These are phyloP conservation scores for Halocynthia roretzi DNA, from an alignment of 23 tunicate genomes.

Conservation along the genomic window DNA sequence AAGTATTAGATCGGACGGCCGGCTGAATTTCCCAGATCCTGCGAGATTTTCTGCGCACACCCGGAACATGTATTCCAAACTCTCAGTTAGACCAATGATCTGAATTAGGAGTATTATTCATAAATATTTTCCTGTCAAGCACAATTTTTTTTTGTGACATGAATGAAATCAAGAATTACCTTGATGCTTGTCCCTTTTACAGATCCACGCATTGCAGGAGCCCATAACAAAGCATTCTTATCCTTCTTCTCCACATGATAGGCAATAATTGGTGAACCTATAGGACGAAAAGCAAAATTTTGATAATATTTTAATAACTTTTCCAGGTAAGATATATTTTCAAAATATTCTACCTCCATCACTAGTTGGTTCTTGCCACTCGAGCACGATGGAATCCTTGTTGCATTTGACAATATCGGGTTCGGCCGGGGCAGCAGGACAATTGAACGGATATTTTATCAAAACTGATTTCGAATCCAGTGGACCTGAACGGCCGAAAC, in stretches of 20 bases:
- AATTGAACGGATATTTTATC: slow-evolving; percentile 71
- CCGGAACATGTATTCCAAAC: slow-evolving; percentile 89
- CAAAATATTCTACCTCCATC: too few relatives aligned
- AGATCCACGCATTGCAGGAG: slow-evolving; percentile 34
- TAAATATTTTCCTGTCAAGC: neutral
- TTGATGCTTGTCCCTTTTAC: slow-evolving; percentile 9
- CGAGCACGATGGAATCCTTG: slow-evolving; percentile 41
- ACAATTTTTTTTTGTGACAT: neutral
- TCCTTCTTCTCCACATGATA: slow-evolving; percentile 93
- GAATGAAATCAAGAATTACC: slow-evolving; percentile 1
- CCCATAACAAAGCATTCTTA: slow-evolving; percentile 79
- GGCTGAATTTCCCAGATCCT: slow-evolving; percentile 62
- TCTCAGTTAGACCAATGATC: slow-evolving; percentile 77
- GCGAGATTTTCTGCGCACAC: slow-evolving; percentile 96
- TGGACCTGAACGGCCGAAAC: slow-evolving; percentile 83
- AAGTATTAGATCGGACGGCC: slow-evolving; percentile 52
- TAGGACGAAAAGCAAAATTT: neutral
- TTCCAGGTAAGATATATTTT: too few relatives aligned
- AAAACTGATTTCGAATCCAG: slow-evolving; percentile 48
- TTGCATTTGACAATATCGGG: slow-evolving; percentile 52
- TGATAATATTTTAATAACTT: too few relatives aligned
- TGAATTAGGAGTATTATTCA: neutral
- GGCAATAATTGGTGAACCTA: slow-evolving; percentile 59
- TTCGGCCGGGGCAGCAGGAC: slow-evolving; percentile 77
- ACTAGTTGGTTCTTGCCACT: slow-evolving; percentile 66